Base-by-base conservation (phyloP, 1,140 invertebrate genomes). In the Conus ventricosus region DNA sequence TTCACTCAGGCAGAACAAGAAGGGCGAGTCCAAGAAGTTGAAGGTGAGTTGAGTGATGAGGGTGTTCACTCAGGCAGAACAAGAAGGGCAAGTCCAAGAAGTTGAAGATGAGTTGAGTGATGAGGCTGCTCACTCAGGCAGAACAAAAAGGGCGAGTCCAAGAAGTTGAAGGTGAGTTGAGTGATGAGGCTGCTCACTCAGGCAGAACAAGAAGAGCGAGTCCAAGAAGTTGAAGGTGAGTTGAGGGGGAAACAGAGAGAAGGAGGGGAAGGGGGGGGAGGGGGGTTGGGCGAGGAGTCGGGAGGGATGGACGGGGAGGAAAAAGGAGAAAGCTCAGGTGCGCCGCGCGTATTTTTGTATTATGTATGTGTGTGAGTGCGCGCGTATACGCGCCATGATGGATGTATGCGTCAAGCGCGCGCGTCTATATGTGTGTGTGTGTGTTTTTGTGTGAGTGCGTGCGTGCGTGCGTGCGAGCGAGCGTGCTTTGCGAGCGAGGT, bases 131-230 rank as follows among this genome's bases (percentile, higher is more conserved):
- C 55, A 13, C 97, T 98, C 92, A 97, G 97, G 87, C 97, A 98
- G 93, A 98, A 97, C 94, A 96, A 97, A 88, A 97, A 97, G 93
- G 97, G 96, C 90, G 98, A 98, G 95, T 98, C 97, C 94, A 97
- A 97, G 94, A 97, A 97, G 92, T 95, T 97, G 83, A 96, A 94
- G 85, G 98, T 98, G 93, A 97, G 97, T 57, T n/a, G n/a, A n/a
- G n/a, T n/a, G 25, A 97, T 97, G 92, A 96, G 97, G 93, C 96
- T 98, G 15, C 97, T 98, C 92, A 97, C n/a, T n/a, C n/a, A n/a
- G 97, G 87, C 97, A 98, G 93, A 98, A 97, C 94, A 96, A 97
- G 88, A 97, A 97, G 93, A 97, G 96, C 90, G 98, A 98, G 95
- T 98, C 97, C 94, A 97, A 97, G 94, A 97, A 97, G 92, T 95